These are phyloP conservation scores for Drosophila limbata DNA, from an alignment of 2,888 invertebrate species.

Conservation along the genomic window DNA sequence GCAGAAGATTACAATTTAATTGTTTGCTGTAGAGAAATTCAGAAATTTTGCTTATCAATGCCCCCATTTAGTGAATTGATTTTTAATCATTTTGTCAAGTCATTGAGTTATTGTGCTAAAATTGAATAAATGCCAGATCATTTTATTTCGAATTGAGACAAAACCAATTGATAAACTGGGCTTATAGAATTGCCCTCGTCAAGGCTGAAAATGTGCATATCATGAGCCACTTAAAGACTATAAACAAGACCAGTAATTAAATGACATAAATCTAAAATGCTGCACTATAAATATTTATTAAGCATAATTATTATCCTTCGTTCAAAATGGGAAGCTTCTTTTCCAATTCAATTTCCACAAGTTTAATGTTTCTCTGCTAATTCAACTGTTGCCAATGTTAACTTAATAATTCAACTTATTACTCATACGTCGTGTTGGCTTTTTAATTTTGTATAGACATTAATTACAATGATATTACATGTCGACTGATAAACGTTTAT, in stretches of 20 bases:
- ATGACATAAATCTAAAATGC: not conserved
- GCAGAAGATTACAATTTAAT: not conserved
- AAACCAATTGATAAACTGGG: not conserved
- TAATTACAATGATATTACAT: constrained; percentile 12
- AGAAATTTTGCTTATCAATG: constrained; percentile 17
- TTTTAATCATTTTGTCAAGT: constrained; percentile 24
- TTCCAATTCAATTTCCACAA: not conserved
- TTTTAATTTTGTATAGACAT: constrained; percentile 1
- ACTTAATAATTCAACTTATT: constrained; percentile 3
- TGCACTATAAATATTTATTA: not conserved
- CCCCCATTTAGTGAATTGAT: constrained; percentile 12
- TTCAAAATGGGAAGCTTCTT: not conserved
- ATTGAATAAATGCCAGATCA: constrained; percentile 39
- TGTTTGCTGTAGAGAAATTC: not conserved
- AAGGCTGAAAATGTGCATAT: constrained; percentile 28
- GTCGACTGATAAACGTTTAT: constrained; percentile 6
- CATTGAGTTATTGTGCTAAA: constrained; percentile 22
- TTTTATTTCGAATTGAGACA: constrained; percentile 33
- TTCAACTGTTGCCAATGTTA: not conserved
- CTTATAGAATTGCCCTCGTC: constrained; percentile 4
- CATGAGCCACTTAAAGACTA: constrained; percentile 24
- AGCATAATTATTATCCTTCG: not conserved
- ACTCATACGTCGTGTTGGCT: constrained; percentile 32
- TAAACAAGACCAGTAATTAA: not conserved
- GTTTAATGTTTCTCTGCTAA: not conserved